Evolutionary conservation across 2,888 invertebrate species (phyloP), one percentile per base, ranked within the genome.

Genomic region (Caenorhabditis sp.): DNA sequence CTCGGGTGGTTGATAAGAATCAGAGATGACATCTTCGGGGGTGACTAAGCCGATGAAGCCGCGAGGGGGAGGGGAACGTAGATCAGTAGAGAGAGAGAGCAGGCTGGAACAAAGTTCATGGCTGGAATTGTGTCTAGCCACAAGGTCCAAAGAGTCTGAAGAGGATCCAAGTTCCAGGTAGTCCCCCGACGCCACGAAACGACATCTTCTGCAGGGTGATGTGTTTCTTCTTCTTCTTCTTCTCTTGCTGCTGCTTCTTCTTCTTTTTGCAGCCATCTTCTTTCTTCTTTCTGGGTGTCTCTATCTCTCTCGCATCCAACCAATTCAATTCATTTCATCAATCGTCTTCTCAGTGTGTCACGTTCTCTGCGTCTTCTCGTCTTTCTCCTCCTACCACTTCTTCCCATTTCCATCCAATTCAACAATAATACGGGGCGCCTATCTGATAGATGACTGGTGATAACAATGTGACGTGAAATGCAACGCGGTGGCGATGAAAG

Each of bases 371-470:
- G 35, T 64, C 56, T 58, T 64, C 40, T 40, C 13, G 11, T 6
- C 13, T 9, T 32, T 72, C 64, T 56, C 26, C 37, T 22, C 58
- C 56, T 58, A 64, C 32, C 28, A 64, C 71, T 20, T 51, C 61
- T 70, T 40, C 72, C 55, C 53, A 61, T 71, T 62, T 64, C 50
- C 64, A 56, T 58, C 64, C 72, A 72, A 72, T 72, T 72, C 72
- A 72, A 72, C 72, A 72, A 72, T 64, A 72, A 72, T 72, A 72
- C 72, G 72, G 71, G 72, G 72, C 72, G 72, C 72, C 72, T 72
- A 72, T 72, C 72, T 72, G 72, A 72, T 72, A 72, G 72, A 72
- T 72, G 72, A 72, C 64, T 72, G 72, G 64, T 72, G 72, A 72
- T 72, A 72, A 72, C 72, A 72, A 72, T 72, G 72, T 72, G 72